phyloP scores from a whole-genome alignment of 2,888 invertebrate species.

The Acrobasis repandana region DNA sequence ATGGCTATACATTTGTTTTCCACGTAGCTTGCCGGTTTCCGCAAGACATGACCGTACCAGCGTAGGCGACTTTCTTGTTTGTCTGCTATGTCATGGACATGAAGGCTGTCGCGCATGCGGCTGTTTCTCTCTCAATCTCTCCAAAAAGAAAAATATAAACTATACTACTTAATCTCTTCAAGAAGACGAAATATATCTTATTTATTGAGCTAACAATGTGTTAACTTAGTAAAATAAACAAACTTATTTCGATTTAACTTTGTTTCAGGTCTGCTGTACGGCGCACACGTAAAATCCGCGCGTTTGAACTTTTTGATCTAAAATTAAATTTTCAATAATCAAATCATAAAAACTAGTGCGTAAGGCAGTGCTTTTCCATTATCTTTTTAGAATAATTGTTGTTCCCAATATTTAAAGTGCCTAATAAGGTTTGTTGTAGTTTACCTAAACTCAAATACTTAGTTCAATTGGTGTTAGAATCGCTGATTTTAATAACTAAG shows the following conservation, averaged over 20 bases:
- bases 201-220: too few relatives aligned
- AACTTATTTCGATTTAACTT: slow-evolving; percentile 25
- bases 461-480: slow-evolving; percentile 30
- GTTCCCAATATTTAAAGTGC: slow-evolving; percentile 47
- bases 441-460: slow-evolving; percentile 29
- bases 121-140: too few relatives aligned
- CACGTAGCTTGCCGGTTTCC: too few relatives aligned
- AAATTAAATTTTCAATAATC: slow-evolving; percentile 32
- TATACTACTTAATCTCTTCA: too few relatives aligned
- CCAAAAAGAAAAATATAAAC: too few relatives aligned
- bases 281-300: slow-evolving; percentile 19
- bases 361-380: slow-evolving; percentile 39
- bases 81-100: too few relatives aligned
- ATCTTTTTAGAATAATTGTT: slow-evolving; percentile 32
- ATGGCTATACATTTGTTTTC: too few relatives aligned
- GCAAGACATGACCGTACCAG: too few relatives aligned
- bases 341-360: slow-evolving; percentile 35
- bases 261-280: slow-evolving; percentile 36
- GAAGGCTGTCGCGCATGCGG: too few relatives aligned
- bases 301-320: slow-evolving; percentile 35
- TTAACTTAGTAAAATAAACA: too few relatives aligned
- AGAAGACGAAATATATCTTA: too few relatives aligned
- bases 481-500: slow-evolving; percentile 25
- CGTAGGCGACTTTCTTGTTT: too few relatives aligned
- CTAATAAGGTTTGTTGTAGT: slow-evolving; percentile 42